A percentile compares a stretch with the other conserved stretches of the same genome.
Evolutionary conservation across 1,140 invertebrate genomes (phyloP).

Genomic region (Hyles euphorbiae): DNA sequence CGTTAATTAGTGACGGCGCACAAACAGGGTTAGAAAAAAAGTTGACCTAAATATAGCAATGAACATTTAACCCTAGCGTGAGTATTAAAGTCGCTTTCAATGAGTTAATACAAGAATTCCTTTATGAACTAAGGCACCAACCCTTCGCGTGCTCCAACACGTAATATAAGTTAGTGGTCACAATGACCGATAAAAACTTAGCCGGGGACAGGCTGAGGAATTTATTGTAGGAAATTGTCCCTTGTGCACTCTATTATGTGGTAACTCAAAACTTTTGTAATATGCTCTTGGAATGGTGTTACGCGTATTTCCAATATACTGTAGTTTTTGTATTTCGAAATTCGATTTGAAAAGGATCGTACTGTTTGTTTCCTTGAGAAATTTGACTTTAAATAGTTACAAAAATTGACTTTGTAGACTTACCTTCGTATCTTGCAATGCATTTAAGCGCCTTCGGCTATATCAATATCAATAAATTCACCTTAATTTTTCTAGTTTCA

Average conservation of each 20-base stretch:
- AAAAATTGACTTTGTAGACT: no score
- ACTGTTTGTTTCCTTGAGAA: no score
- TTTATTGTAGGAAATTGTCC: conserved; percentile 28
- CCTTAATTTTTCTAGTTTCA: no score
- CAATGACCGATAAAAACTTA: conserved; percentile 28
- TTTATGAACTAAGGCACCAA: conserved; percentile 23
- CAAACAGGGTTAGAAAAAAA: conserved; percentile 1
- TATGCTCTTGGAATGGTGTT: conserved; percentile 7
- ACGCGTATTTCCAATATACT: no score
- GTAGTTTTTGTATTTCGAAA: no score
- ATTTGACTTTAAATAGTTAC: no score
- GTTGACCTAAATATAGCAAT: conserved; percentile 19
- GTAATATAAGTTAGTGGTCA: conserved; percentile 35
- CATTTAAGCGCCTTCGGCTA: no score
- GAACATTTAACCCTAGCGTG: conserved; percentile 31
- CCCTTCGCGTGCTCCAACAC: conserved; percentile 29
- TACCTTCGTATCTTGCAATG: no score
- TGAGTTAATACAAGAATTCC: conserved; percentile 19
- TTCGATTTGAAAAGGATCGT: no score
- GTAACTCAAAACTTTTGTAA: conserved; percentile 25
- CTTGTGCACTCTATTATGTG: conserved; percentile 17
- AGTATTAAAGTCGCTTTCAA: conserved; percentile 17
- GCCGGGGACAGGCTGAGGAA: conserved; percentile 14
- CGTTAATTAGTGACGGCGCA: no score
- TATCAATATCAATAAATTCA: no score